Percentiles rank a stretch among this genome's conserved stretches.
These are phyloP conservation scores for Drosophila atroscutellata DNA, from an alignment of 2,888 invertebrate genomes.

Conservation along the genomic window DNA sequence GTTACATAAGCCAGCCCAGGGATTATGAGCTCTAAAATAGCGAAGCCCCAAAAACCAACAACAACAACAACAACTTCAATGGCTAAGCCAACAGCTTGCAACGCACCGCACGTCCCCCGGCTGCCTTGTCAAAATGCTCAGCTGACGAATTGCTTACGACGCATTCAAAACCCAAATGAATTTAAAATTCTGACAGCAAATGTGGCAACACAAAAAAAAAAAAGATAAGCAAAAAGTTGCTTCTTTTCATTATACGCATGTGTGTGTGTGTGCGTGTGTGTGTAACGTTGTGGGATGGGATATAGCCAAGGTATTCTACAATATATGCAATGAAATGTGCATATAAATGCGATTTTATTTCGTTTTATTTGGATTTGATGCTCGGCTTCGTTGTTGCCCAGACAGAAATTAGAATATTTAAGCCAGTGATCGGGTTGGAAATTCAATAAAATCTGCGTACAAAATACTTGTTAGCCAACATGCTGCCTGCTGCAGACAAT, in stretches of 20 bases:
- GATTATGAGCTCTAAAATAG: slow-evolving; percentile 60
- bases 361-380: slow-evolving; percentile 41
- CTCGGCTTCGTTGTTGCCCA: slow-evolving; percentile 36
- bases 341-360: slow-evolving; percentile 70
- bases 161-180: slow-evolving; percentile 60
- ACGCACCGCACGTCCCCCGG: neutral
- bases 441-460: slow-evolving; percentile 55
- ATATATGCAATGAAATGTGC: slow-evolving; percentile 61
- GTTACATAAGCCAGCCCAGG: slow-evolving; percentile 67
- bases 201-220: slow-evolving; percentile 37
- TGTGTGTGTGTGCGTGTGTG: slow-evolving; percentile 3
- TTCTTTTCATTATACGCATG: slow-evolving; percentile 39
- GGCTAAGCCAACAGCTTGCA: slow-evolving; percentile 14
- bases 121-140: slow-evolving; percentile 49
- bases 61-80: neutral
- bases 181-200: slow-evolving; percentile 75
- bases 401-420: slow-evolving; percentile 71
- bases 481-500: slow-evolving; percentile 10
- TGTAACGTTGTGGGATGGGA: neutral
- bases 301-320: neutral
- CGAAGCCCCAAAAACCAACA: slow-evolving; percentile 8
- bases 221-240: slow-evolving; percentile 66
- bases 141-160: slow-evolving; percentile 60
- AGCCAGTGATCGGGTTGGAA: slow-evolving; percentile 48
- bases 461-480: slow-evolving; percentile 35